Evolutionary conservation across 2,113 vertebrate genomes (phyloP).

Genomic region (Loxodonta africana): DNA sequence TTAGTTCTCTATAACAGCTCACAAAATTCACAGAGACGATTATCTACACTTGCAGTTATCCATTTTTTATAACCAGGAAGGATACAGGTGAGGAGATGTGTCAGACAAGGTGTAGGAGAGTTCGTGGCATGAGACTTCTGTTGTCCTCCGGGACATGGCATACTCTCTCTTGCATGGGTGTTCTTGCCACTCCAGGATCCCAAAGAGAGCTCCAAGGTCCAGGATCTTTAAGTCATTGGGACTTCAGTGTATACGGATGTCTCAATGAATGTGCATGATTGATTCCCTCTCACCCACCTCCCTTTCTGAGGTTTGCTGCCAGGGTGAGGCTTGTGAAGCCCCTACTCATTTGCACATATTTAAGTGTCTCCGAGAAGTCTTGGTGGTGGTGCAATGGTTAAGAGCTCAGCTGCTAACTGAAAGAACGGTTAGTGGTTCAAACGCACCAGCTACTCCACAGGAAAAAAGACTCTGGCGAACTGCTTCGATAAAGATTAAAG

Average conservation of each 20-base stretch:
- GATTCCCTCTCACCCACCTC: neutral
- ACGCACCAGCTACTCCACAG: neutral
- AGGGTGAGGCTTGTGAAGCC: neutral
- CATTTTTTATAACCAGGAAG: neutral
- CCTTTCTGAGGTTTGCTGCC: neutral
- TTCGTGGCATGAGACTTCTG: neutral
- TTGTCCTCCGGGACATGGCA: neutral
- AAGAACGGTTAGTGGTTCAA: neutral
- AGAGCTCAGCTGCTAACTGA: neutral
- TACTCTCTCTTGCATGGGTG: neutral
- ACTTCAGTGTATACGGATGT: neutral
- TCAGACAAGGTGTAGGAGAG: neutral
- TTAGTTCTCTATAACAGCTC: neutral
- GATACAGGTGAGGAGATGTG: neutral
- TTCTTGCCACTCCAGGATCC: neutral
- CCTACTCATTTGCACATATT: neutral
- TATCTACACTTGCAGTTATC: neutral
- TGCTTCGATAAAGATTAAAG: neutral
- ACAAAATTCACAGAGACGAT: neutral
- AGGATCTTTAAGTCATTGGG: neutral
- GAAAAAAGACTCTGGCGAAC: neutral
- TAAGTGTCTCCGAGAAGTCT: neutral
- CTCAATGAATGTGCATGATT: neutral
- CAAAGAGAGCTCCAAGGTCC: neutral
- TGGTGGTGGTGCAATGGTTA: neutral